A percentile compares a stretch with the other conserved stretches of the same genome.
Conservation (phyloP, 2,797 vertebrate species). For the Typhlichthys subterraneus region DNA sequence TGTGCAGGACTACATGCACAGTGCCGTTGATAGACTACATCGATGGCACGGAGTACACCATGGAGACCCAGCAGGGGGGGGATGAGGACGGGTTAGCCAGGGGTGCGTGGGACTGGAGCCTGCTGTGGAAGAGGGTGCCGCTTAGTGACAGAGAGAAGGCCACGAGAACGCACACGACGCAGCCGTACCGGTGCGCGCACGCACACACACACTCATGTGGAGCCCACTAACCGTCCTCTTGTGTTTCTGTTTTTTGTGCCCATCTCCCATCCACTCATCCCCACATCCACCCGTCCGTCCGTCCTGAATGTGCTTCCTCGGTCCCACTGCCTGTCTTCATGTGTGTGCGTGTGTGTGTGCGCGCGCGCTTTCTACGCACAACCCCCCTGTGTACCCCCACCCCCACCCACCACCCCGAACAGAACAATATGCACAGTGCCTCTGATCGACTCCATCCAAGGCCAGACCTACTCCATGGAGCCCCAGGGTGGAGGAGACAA, state of each 20-base stretch:
- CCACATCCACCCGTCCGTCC: constrained; percentile 18
- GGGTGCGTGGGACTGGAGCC: constrained; percentile 98
- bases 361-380: constrained; percentile 36
- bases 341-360: constrained; percentile 17
- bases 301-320: constrained; percentile 16
- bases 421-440: constrained; percentile 98
- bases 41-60: constrained; percentile 98
- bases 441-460: constrained; percentile 96
- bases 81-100: constrained; percentile 97
- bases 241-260: constrained; percentile 64
- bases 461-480: constrained; percentile 87
- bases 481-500: constrained; percentile 94
- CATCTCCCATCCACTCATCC: constrained; percentile 24
- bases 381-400: constrained; percentile 14
- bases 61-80: constrained; percentile 98
- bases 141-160: constrained; percentile 94
- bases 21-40: constrained; percentile 99
- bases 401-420: constrained; percentile 60
- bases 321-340: constrained; percentile 31
- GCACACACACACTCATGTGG: constrained; percentile 54
- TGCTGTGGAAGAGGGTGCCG: constrained; percentile 97
- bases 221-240: constrained; percentile 66
- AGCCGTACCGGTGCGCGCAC: constrained; percentile 91
- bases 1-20: constrained; percentile 93
- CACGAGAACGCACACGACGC: constrained; percentile 90